Conservation (phyloP, 2,888 invertebrate species). For the Apamea monoglypha region DNA sequence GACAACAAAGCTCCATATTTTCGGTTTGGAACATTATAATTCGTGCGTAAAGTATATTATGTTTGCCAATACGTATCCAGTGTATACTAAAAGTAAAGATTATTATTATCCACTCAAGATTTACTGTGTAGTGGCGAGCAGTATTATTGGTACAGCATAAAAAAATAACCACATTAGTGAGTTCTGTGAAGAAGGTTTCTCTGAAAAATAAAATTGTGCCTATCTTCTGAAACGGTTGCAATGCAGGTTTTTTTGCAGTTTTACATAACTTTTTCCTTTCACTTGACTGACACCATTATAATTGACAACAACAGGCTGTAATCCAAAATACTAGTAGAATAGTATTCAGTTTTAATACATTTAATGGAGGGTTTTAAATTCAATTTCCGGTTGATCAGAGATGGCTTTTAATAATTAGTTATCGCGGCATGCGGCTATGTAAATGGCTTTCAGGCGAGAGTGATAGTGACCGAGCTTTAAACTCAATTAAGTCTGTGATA, state of each 20-base stretch:
- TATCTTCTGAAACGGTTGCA: neutral
- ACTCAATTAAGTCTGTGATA: slow-evolving; percentile 31
- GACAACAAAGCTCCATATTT: slow-evolving; percentile 3
- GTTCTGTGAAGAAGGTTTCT: neutral
- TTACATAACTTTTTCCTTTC: neutral
- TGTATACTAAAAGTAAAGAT: neutral
- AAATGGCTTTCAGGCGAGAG: slow-evolving; percentile 31
- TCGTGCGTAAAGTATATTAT: neutral
- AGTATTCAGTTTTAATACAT: neutral
- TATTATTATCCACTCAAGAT: neutral
- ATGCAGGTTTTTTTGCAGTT: neutral
- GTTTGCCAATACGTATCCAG: neutral
- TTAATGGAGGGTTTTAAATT: neutral
- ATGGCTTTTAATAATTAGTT: slow-evolving; percentile 12
- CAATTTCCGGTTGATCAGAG: slow-evolving; percentile 18
- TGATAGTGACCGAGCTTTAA: slow-evolving; percentile 37
- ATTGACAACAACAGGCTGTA: neutral
- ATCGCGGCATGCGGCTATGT: slow-evolving; percentile 14
- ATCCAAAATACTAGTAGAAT: neutral
- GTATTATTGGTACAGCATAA: slow-evolving; percentile 8
- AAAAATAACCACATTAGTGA: neutral
- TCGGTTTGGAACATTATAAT: neutral
- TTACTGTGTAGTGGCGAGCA: slow-evolving; percentile 3
- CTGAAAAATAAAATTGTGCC: neutral
- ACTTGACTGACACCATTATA: neutral